Evolutionary conservation across 2,888 invertebrate species (phyloP).

Genomic region (Hymenopus coronatus): DNA sequence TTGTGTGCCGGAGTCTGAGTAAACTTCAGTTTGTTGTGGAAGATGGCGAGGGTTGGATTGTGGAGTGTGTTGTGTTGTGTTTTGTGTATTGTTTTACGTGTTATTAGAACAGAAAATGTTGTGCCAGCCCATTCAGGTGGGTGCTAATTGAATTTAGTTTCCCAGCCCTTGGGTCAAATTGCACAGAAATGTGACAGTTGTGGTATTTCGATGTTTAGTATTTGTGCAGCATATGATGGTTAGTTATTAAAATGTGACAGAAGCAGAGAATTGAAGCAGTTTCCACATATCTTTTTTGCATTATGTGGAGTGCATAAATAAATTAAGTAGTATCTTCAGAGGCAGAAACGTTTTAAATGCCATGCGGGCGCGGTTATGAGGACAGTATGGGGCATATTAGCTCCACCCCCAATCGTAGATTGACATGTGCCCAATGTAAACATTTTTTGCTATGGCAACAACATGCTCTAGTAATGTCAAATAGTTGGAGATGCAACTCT

Average conservation of each 20-base stretch:
- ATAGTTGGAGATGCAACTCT: no score
- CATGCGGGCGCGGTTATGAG: neutral
- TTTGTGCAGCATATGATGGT: neutral
- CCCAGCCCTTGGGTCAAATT: neutral
- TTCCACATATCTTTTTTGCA: neutral
- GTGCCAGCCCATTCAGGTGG: conserved; percentile 30
- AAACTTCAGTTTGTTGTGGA: conserved; percentile 34
- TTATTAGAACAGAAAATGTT: conserved; percentile 33
- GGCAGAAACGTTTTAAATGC: neutral
- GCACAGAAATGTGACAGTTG: neutral
- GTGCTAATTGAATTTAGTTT: neutral
- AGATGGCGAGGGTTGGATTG: conserved; percentile 33
- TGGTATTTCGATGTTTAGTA: neutral
- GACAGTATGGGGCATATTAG: neutral
- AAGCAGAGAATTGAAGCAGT: neutral
- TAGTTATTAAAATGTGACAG: neutral
- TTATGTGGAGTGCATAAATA: neutral
- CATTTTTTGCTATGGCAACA: neutral
- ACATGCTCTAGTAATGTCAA: no score
- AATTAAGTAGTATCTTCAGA: neutral
- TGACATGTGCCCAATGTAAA: neutral
- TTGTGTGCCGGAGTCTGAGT: neutral
- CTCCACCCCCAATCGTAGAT: neutral
- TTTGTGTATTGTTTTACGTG: conserved; percentile 35
- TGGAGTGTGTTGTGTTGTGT: conserved; percentile 35